A percentile compares a stretch with the other conserved stretches of the same genome.
Conservation (phyloP, 53 echinoderm and acorn worm species). For the Hippasteria phrygiana region DNA sequence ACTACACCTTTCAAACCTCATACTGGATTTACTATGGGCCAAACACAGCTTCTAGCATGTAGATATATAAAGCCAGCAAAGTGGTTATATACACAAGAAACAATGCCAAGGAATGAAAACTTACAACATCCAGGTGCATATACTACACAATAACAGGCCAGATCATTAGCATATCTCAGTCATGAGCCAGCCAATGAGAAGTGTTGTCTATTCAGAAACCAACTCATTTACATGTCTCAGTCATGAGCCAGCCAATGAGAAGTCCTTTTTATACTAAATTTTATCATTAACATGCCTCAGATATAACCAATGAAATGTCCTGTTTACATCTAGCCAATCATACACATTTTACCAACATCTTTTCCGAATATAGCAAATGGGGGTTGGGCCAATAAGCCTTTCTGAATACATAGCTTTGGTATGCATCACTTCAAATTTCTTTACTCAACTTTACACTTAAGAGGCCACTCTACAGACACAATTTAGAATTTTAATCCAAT, state of each 20-base stretch:
- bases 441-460: neutral
- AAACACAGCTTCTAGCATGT: conserved; percentile 17
- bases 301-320: neutral
- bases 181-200: conserved; percentile 37
- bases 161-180: conserved; percentile 46
- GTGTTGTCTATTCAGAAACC: neutral
- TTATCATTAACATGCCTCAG: neutral
- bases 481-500: neutral
- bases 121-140: conserved; percentile 65
- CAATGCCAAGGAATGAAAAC: conserved; percentile 64
- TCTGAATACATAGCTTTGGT: conserved; percentile 42
- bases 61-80: conserved; percentile 40
- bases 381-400: conserved; percentile 36
- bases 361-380: conserved; percentile 48
- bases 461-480: neutral
- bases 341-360: conserved; percentile 49
- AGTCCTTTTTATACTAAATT: too few species aligned
- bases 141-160: conserved; percentile 48
- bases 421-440: neutral
- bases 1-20: neutral
- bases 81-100: conserved; percentile 68
- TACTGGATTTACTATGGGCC: conserved; percentile 28
- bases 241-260: neutral
- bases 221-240: neutral
- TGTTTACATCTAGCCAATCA: conserved; percentile 53